phyloP scores from a whole-genome alignment of 2,113 vertebrate species.

The Lasiurus borealis region DNA sequence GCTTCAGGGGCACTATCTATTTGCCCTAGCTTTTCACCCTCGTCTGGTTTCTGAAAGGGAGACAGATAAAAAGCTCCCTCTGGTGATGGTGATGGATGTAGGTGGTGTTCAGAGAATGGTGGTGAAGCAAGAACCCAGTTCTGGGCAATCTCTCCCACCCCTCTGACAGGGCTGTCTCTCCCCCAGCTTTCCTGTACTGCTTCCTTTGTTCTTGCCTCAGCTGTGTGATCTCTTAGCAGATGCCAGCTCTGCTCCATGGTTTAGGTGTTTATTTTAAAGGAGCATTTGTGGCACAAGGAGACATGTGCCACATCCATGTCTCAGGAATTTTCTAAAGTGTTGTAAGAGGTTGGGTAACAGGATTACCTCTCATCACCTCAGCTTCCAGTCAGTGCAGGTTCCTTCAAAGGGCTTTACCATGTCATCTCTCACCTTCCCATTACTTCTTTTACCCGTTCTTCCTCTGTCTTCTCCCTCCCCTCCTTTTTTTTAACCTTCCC shows the following conservation, averaged over 20 bases:
- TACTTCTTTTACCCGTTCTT: neutral
- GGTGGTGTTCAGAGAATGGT: neutral
- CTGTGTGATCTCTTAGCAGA: neutral
- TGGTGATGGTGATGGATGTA: too few relatives aligned
- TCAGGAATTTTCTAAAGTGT: neutral
- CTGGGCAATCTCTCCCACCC: neutral
- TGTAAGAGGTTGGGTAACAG: neutral
- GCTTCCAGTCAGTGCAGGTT: neutral
- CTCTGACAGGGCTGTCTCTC: neutral
- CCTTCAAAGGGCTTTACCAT: neutral
- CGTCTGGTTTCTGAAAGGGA: neutral
- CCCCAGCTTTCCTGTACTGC: neutral
- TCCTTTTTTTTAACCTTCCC: neutral
- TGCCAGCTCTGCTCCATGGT: neutral
- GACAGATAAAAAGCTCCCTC: neutral
- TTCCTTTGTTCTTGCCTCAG: neutral
- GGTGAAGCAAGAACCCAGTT: neutral
- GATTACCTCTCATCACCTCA: too few relatives aligned
- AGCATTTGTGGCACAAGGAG: conserved; percentile 3
- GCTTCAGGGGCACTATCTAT: neutral
- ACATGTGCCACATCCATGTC: neutral
- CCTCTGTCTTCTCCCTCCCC: neutral
- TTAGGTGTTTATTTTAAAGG: conserved; percentile 34
- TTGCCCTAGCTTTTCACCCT: neutral
- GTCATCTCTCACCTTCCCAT: neutral